Conservation (phyloP, 2,888 invertebrate species). For the Ichneumoninae sp. region DNA sequence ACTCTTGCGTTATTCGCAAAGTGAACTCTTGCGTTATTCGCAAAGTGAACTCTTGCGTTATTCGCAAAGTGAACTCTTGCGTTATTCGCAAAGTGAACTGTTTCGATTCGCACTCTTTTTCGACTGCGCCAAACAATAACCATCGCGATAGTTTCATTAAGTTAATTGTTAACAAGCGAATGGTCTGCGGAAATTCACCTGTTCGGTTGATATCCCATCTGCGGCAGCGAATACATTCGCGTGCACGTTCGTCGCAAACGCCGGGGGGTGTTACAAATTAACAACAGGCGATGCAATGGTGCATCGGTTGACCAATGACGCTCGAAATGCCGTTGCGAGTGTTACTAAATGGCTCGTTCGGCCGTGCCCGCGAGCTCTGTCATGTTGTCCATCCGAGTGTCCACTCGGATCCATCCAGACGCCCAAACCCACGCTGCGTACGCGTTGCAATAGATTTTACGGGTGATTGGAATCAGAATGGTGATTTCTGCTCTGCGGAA, state of each 20-base stretch:
- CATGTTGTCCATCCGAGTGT: constrained; percentile 1
- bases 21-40: too few species aligned
- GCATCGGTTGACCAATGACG: constrained; percentile 24
- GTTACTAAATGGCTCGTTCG: constrained; percentile 17
- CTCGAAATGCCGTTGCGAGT: constrained; percentile 11
- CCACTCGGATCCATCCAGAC: neutral
- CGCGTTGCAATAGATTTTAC: neutral
- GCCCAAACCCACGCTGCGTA: neutral
- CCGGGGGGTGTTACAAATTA: neutral
- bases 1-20: too few species aligned
- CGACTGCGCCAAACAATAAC: too few species aligned
- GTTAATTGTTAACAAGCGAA: neutral
- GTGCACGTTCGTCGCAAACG: neutral
- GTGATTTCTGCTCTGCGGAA: neutral
- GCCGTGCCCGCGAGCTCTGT: constrained; percentile 3
- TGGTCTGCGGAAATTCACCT: neutral
- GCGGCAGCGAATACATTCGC: neutral
- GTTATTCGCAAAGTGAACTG: too few species aligned
- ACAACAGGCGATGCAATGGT: constrained; percentile 11
- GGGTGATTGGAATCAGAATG: neutral
- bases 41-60: too few species aligned
- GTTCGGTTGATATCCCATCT: neutral
- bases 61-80: too few species aligned
- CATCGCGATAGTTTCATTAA: neutral
- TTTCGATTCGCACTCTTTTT: too few species aligned